phyloP scores from a whole-genome alignment of 2,113 vertebrate genomes.

The Lycocorax pyrrhopterus region DNA sequence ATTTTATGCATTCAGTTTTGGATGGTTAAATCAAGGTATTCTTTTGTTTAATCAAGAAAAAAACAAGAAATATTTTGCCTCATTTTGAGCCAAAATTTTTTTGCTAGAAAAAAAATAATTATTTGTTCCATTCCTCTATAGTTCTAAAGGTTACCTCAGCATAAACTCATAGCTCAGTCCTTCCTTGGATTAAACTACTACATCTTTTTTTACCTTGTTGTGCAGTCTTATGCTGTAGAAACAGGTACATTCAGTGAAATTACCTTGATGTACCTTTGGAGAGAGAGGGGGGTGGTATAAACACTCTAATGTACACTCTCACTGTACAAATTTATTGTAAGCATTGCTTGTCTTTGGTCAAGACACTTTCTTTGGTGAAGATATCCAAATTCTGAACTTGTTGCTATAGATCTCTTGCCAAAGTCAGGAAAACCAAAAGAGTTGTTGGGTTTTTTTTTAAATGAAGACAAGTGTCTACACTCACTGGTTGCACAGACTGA shows the following conservation, averaged over 20 bases:
- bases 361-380: not conserved
- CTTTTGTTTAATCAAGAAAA: constrained; percentile 14
- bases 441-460: not conserved
- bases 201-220: not conserved
- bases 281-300: not conserved
- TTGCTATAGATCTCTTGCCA: not conserved
- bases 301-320: not conserved
- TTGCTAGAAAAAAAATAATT: not conserved
- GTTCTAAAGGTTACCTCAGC: not conserved
- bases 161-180: not conserved
- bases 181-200: not conserved
- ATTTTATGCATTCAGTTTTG: constrained; percentile 29
- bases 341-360: not conserved
- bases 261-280: not conserved
- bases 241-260: not conserved
- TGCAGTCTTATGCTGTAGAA: not conserved
- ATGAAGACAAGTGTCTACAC: not conserved
- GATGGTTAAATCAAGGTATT: constrained; percentile 50
- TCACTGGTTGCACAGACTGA: not conserved
- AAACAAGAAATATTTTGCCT: not conserved
- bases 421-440: not conserved
- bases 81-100: constrained; percentile 34
- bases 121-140: not conserved
- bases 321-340: not conserved
- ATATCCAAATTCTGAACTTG: not conserved